These are phyloP conservation scores for Pseudanteris insignis DNA, from an alignment of 2,888 invertebrate genomes.

Conservation along the genomic window DNA sequence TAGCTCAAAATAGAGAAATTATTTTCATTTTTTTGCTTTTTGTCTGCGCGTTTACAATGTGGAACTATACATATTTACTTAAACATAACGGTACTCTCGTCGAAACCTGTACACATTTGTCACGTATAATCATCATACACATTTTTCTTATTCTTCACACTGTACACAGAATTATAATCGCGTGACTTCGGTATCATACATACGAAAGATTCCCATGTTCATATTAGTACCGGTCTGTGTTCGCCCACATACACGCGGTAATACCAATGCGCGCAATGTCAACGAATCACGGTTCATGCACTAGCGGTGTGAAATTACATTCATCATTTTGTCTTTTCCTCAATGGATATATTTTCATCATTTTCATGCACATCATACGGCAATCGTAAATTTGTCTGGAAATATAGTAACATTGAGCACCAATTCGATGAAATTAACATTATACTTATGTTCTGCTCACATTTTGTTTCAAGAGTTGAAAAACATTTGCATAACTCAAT, in stretches of 20 bases:
- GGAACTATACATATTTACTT: conserved; percentile 46
- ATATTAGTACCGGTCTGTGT: conserved; percentile 28
- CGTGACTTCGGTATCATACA: conserved; percentile 31
- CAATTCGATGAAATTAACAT: neutral
- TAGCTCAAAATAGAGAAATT: conserved; percentile 55
- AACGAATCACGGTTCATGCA: conserved; percentile 26
- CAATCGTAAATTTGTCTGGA: too few relatives aligned
- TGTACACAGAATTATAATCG: conserved; percentile 42
- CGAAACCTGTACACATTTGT: conserved; percentile 39
- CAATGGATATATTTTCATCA: too few relatives aligned
- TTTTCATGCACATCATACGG: too few relatives aligned
- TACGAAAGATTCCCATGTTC: conserved; percentile 18
- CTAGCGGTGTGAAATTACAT: conserved; percentile 17
- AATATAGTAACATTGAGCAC: too few relatives aligned
- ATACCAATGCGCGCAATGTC: conserved; percentile 35
- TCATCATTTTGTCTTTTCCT: too few relatives aligned
- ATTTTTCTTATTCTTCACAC: conserved; percentile 31
- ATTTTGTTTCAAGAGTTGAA: too few relatives aligned
- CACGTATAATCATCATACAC: conserved; percentile 24
- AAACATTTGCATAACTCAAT: too few relatives aligned
- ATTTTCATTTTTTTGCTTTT: conserved; percentile 46
- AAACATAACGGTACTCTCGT: conserved; percentile 37
- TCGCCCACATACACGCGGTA: conserved; percentile 33
- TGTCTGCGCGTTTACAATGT: conserved; percentile 40
- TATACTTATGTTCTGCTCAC: neutral